Percentiles rank a stretch among this genome's conserved stretches.
phyloP scores from a whole-genome alignment of 2,888 invertebrate genomes.

The Hypselothyrea guttata region DNA sequence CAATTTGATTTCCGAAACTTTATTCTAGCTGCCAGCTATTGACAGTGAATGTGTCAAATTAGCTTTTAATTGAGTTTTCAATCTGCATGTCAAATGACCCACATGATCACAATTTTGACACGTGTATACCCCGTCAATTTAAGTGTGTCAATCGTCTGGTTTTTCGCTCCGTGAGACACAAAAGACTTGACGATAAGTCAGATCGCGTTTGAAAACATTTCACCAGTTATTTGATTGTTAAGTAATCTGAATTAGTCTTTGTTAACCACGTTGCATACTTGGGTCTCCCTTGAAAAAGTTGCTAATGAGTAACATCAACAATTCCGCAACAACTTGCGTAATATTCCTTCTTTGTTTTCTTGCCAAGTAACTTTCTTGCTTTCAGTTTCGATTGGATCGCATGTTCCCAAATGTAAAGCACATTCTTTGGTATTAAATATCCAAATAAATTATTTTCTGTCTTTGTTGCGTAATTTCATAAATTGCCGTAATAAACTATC shows the following conservation, averaged over 20 bases:
- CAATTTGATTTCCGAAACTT: conserved; percentile 28
- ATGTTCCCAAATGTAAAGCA: no score
- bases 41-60: conserved; percentile 55
- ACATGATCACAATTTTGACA: conserved; percentile 41
- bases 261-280: conserved; percentile 6
- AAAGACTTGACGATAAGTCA: conserved; percentile 3
- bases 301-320: conserved; percentile 3
- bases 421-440: no score
- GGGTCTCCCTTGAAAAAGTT: not conserved
- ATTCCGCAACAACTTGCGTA: not conserved
- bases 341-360: not conserved
- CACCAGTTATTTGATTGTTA: conserved; percentile 9
- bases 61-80: conserved; percentile 69
- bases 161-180: conserved; percentile 21
- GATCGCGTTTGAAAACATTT: conserved; percentile 39
- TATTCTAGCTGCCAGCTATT: conserved; percentile 16
- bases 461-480: no score
- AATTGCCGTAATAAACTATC: no score
- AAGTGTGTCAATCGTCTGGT: conserved; percentile 46
- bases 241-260: conserved; percentile 36
- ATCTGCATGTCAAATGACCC: conserved; percentile 71
- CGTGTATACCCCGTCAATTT: conserved; percentile 20
- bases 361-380: not conserved
- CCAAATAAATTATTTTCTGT: no score
- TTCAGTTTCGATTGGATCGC: no score